Evolutionary conservation across 2,888 invertebrate genomes (phyloP).

Genomic region (Drosophila paramelanica): DNA sequence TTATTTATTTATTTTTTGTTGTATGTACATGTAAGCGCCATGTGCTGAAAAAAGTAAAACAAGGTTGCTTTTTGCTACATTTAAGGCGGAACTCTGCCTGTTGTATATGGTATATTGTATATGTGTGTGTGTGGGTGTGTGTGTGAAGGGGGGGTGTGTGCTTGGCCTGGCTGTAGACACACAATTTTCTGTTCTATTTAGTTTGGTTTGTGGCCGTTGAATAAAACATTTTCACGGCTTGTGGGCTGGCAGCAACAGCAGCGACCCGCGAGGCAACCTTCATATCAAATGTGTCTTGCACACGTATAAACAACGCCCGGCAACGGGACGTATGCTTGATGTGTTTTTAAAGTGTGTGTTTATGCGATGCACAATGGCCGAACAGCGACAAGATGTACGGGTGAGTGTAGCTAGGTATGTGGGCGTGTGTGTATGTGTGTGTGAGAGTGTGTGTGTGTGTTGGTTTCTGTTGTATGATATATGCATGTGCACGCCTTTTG

Average conservation of each 20-base stretch:
- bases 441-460: conserved; percentile 26
- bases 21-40: conserved; percentile 21
- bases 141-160: conserved; percentile 1
- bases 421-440: conserved; percentile 13
- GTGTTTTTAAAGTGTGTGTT: conserved; percentile 81
- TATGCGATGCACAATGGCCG: conserved; percentile 74
- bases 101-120: conserved; percentile 25
- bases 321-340: conserved; percentile 74
- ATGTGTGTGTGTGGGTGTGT: conserved; percentile 26
- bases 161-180: conserved; percentile 51
- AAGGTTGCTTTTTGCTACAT: conserved; percentile 40
- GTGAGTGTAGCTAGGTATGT: conserved; percentile 4
- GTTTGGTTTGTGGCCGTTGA: conserved; percentile 80
- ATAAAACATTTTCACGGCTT: conserved; percentile 83
- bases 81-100: conserved; percentile 39
- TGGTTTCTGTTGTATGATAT: conserved; percentile 45
- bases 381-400: conserved; percentile 37
- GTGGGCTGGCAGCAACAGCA: conserved; percentile 61
- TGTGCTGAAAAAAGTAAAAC: conserved; percentile 35
- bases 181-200: conserved; percentile 80
- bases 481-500: conserved; percentile 69
- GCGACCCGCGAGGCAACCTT: conserved; percentile 76
- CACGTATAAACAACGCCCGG: conserved; percentile 52
- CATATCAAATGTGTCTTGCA: conserved; percentile 71
- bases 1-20: conserved; percentile 8